Percentiles rank a stretch among this genome's conserved stretches.
phyloP scores from a whole-genome alignment of 2,888 invertebrate genomes.

The Brassicogethes aeneus region DNA sequence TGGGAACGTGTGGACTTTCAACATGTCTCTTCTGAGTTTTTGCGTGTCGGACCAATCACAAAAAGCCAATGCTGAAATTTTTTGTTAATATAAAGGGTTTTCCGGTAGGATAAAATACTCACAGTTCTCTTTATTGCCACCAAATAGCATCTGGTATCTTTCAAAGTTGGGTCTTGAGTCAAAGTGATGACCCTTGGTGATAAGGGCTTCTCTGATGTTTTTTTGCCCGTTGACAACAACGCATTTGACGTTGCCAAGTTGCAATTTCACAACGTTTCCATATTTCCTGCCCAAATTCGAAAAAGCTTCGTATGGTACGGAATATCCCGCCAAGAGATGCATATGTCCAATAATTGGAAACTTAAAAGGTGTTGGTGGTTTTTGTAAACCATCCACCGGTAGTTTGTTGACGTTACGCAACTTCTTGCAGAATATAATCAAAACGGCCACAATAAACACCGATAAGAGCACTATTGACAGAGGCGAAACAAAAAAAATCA shows the following conservation, averaged over 20 bases:
- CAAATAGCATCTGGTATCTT: slow-evolving; percentile 53
- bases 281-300: slow-evolving; percentile 43
- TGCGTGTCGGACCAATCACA: slow-evolving; percentile 60
- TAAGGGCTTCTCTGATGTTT: slow-evolving; percentile 49
- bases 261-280: slow-evolving; percentile 47
- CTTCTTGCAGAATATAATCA: too few relatives aligned
- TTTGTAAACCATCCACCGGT: slow-evolving; percentile 13
- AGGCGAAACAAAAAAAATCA: too few relatives aligned
- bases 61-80: slow-evolving; percentile 54
- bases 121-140: slow-evolving; percentile 59
- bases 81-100: too few relatives aligned
- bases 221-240: slow-evolving; percentile 51
- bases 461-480: too few relatives aligned
- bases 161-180: slow-evolving; percentile 56
- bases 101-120: too few relatives aligned
- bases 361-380: slow-evolving; percentile 46
- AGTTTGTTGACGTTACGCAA: too few relatives aligned
- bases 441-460: too few relatives aligned
- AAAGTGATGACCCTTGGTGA: slow-evolving; percentile 50
- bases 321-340: slow-evolving; percentile 47
- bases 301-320: slow-evolving; percentile 53
- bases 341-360: slow-evolving; percentile 51
- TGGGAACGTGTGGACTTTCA: slow-evolving; percentile 50
- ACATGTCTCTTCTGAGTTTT: slow-evolving; percentile 50
- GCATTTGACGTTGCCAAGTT: slow-evolving; percentile 47